phyloP scores from a whole-genome alignment of 1,140 invertebrate species.

The Pogonognathellus flavescens region DNA sequence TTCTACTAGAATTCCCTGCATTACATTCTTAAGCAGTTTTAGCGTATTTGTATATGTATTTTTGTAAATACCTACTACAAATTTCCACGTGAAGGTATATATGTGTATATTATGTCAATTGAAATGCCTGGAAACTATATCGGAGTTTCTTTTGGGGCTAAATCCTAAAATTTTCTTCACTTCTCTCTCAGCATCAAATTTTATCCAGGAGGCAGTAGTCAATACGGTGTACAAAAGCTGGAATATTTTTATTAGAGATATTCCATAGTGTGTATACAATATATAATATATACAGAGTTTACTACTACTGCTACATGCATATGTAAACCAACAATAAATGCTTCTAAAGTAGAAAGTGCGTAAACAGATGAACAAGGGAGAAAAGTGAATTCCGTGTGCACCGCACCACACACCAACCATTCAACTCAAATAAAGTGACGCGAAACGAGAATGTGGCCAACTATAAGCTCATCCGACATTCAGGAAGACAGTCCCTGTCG shows the following conservation, averaged over 20 bases:
- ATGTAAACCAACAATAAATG: constrained; percentile 35
- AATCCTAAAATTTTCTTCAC: constrained; percentile 40
- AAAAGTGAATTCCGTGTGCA: constrained; percentile 24
- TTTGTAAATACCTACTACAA: too few species aligned
- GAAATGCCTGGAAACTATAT: not conserved
- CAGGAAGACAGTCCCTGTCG: not conserved
- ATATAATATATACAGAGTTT: too few species aligned
- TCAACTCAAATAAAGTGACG: not conserved
- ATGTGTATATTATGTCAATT: too few species aligned
- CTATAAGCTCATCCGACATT: constrained; percentile 31
- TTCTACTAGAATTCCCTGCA: not conserved
- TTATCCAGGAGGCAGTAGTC: not conserved
- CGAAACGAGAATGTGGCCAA: constrained; percentile 13
- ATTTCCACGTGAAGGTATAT: too few species aligned
- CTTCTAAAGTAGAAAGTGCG: constrained; percentile 11
- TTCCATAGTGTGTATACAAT: not conserved
- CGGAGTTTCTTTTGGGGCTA: constrained; percentile 15
- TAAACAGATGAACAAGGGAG: not conserved
- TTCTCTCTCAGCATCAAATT: constrained; percentile 34
- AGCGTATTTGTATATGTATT: too few species aligned
- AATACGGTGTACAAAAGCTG: not conserved
- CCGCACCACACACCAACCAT: not conserved
- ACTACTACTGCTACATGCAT: not conserved
- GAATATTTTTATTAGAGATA: not conserved
- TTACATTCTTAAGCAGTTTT: not conserved